Evolutionary conservation across 2,888 invertebrate genomes (phyloP).

Genomic region (Anthoptus insignis): DNA sequence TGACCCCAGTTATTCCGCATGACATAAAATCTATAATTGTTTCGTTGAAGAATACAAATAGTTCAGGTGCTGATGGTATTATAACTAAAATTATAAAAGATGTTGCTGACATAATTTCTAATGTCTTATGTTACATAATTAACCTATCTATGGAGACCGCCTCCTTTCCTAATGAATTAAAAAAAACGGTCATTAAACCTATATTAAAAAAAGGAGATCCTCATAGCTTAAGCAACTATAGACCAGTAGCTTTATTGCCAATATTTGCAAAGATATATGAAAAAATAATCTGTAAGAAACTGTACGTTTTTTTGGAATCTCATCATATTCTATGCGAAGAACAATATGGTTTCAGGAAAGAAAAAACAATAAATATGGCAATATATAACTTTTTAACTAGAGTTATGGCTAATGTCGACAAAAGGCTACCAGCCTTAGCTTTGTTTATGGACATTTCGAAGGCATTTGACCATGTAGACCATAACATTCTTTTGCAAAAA

Average conservation of each 20-base stretch:
- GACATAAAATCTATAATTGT: slow-evolving; percentile 2
- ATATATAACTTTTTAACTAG: not conserved
- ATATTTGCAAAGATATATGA: slow-evolving; percentile 15
- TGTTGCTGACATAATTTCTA: not conserved
- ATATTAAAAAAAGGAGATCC: slow-evolving; percentile 6
- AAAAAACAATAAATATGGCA: not conserved
- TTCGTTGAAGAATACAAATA: slow-evolving; percentile 9
- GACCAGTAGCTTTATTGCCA: not conserved
- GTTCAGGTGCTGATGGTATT: not conserved
- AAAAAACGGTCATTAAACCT: slow-evolving; percentile 13
- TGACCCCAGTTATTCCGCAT: not conserved
- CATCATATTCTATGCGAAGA: not conserved
- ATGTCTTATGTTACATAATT: not conserved
- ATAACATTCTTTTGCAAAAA: not conserved
- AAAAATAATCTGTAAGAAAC: slow-evolving; percentile 4
- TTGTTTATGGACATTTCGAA: not conserved
- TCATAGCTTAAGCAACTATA: not conserved
- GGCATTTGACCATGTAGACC: not conserved
- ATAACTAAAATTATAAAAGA: slow-evolving; percentile 13
- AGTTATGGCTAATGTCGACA: not conserved
- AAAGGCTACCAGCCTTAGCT: not conserved
- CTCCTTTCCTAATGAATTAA: not conserved
- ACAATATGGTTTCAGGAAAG: slow-evolving; percentile 1
- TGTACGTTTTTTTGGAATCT: not conserved
- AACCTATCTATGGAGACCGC: slow-evolving; percentile 1